Evolutionary conservation across 2,797 vertebrate species (phyloP).

Genomic region (Gouania willdenowi): DNA sequence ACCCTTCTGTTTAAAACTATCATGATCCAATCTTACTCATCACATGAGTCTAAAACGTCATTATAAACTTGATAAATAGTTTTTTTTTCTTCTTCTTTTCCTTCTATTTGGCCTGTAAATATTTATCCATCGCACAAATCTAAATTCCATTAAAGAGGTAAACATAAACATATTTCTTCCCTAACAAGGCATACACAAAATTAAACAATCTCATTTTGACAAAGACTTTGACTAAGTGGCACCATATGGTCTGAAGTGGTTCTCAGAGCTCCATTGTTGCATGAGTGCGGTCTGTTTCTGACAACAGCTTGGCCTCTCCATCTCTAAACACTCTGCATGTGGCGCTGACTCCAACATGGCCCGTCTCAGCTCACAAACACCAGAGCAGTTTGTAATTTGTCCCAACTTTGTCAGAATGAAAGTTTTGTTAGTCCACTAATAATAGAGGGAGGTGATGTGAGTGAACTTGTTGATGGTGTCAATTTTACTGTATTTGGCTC

Average conservation of each 20-base stretch:
- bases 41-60: constrained; percentile 38
- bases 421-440: constrained; percentile 48
- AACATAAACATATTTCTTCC: constrained; percentile 67
- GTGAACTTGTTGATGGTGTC: constrained; percentile 42
- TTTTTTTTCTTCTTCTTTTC: too few species aligned
- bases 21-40: constrained; percentile 28
- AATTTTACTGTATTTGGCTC: constrained; percentile 28
- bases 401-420: constrained; percentile 47
- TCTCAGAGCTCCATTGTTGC: constrained; percentile 28
- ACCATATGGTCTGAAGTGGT: constrained; percentile 68
- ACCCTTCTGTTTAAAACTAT: constrained; percentile 44
- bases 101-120: constrained; percentile 65
- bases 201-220: constrained; percentile 61
- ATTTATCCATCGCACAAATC: constrained; percentile 73
- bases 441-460: constrained; percentile 8
- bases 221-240: constrained; percentile 62
- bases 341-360: constrained; percentile 15
- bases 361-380: constrained; percentile 7
- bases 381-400: constrained; percentile 56
- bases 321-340: constrained; percentile 48
- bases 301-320: constrained; percentile 50
- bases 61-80: constrained; percentile 55
- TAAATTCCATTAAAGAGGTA: constrained; percentile 66
- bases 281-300: constrained; percentile 38
- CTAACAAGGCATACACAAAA: constrained; percentile 59